These are phyloP conservation scores for Piscicola geometra DNA, from an alignment of 2,888 invertebrate genomes.

Conservation along the genomic window DNA sequence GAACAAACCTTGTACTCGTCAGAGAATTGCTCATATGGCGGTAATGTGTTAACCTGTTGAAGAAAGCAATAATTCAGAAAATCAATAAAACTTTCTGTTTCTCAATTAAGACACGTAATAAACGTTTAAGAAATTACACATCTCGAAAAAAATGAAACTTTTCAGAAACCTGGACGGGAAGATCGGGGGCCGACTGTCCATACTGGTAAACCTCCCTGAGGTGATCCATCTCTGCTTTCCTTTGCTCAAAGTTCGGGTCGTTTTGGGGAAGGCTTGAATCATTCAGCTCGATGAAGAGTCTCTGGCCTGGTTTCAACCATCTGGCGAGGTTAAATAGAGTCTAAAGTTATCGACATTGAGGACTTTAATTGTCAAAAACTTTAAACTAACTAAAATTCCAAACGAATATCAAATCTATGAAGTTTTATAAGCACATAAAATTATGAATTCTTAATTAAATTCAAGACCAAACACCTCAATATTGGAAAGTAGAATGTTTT, in stretches of 20 bases:
- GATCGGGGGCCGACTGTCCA: constrained; percentile 42
- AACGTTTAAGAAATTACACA: too few species aligned
- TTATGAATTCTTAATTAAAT: too few species aligned
- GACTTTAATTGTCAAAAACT: too few species aligned
- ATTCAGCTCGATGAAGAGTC: constrained; percentile 52
- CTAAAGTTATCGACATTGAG: too few species aligned
- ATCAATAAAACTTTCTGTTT: too few species aligned
- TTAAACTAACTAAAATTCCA: too few species aligned
- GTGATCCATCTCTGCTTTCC: constrained; percentile 52
- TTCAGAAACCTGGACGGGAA: constrained; percentile 46
- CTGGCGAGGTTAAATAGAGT: constrained; percentile 44
- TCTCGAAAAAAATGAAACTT: too few species aligned
- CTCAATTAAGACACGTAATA: too few species aligned
- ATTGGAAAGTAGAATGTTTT: constrained; percentile 53
- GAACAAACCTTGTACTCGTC: constrained; percentile 44
- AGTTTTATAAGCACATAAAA: too few species aligned
- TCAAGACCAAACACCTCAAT: constrained; percentile 53
- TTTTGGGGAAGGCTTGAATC: constrained; percentile 56
- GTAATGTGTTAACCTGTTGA: constrained; percentile 41
- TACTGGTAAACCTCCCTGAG: constrained; percentile 47
- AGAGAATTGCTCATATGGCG: constrained; percentile 45
- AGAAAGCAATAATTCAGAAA: background rate
- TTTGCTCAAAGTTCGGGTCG: constrained; percentile 52
- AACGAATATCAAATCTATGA: too few species aligned
- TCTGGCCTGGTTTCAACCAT: constrained; percentile 53